Evolutionary conservation across 37 sponge, comb jelly and placozoan genomes (phyloP), one percentile per base, ranked within the genome.

Genomic region (Aplysina aerophoba): DNA sequence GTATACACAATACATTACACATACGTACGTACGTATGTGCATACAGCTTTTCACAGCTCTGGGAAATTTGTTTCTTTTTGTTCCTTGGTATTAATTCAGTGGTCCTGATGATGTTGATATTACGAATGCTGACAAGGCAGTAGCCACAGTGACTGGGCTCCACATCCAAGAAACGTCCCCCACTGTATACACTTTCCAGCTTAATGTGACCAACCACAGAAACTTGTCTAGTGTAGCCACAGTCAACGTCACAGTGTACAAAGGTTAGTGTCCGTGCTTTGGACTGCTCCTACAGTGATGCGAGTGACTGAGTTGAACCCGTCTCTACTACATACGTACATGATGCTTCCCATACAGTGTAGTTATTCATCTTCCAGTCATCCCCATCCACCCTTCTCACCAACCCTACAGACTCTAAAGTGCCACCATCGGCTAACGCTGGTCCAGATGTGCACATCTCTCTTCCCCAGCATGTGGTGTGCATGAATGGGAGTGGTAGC

Each of bases 121-220:
- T 41, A 38, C 15, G 30, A 87, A 63, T 31, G 63, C 57, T 0
- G 38, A 85, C 38, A 66, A 61, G 1, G 12, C 67, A 25, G 22
- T 63, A 11, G 72, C 88, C 36, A 58, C 40, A n/a, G 82, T 92
- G 63, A 65, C 66, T 25, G 64, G 77, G 0, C 92, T 94, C 16
- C 91, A 86, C 36, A 81, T 90, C 22, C 77, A 87, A 21, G 79
- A 61, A 4, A 65, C 71, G 14, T 88, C 92, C 54, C 92, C 92
- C 24, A 92, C 92, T 27, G 15, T 71, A 53, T 94, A 89, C 83
- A 38, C 55, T 50, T 94, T 94, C 55, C 40, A 87, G 39, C 80
- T 94, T 69, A 83, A 63, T 8, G 88, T 91, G 17, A 79, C 73
- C 5, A 89, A 94, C 81, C 73, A 92, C 24, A 81, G 80, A 2